phyloP scores from a whole-genome alignment of 2,797 vertebrate genomes.

The Aphelocoma californica region DNA sequence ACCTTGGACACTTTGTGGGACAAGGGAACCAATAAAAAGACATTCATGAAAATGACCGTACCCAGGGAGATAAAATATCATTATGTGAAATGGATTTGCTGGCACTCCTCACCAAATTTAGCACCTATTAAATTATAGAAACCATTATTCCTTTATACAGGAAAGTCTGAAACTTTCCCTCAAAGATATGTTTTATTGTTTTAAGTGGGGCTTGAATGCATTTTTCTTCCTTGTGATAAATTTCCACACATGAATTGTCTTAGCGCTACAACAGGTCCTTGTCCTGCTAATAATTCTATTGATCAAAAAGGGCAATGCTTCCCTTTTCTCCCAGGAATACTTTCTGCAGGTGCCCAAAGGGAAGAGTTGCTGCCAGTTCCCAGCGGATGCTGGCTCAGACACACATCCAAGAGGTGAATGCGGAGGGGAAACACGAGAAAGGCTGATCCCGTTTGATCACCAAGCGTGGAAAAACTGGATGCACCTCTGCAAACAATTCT shows the following conservation, averaged over 20 bases:
- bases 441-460: conserved; percentile 17
- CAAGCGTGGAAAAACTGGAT: not conserved
- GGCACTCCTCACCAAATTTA: conserved; percentile 65
- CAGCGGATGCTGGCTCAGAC: not conserved
- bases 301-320: not conserved
- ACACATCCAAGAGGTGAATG: not conserved
- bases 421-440: not conserved
- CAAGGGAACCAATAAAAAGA: conserved; percentile 54
- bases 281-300: not conserved
- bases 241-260: conserved; percentile 10
- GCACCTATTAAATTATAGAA: conserved; percentile 68
- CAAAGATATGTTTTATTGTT: conserved; percentile 65
- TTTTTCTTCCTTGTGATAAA: conserved; percentile 30
- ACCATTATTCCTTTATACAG: conserved; percentile 53
- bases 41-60: conserved; percentile 59
- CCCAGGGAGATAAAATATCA: conserved; percentile 69
- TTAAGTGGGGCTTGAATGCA: conserved; percentile 51
- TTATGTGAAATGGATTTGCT: conserved; percentile 70
- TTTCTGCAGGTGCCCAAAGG: not conserved
- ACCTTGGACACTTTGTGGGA: conserved; percentile 29
- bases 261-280: not conserved
- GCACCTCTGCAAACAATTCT: not conserved
- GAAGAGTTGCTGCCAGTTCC: not conserved
- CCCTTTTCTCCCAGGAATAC: not conserved
- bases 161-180: conserved; percentile 60